Base-by-base conservation (phyloP, 2,888 invertebrate genomes). In the Hypsopygia costalis region DNA sequence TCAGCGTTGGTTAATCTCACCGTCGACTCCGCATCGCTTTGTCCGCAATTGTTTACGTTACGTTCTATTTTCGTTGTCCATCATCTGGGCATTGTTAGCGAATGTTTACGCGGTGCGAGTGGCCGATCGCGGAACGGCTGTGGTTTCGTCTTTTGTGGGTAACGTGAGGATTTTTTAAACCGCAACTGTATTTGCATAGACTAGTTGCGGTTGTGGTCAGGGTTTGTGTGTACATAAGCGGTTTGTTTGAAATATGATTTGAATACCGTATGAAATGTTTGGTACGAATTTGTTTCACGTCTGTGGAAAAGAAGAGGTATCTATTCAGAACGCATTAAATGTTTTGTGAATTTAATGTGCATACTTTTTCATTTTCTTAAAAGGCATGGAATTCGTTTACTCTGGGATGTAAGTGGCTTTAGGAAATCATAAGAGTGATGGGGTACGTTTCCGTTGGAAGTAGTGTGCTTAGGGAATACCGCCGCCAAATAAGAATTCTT, bases 11-110 rank as follows among this genome's bases (percentile, higher is more conserved):
- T 76, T 78, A 78, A 73, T 80, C 74, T 80, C 81, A 73, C 67
- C 66, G 55, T 59, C 65, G 67, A 62, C 69, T 74, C 65, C 66
- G 66, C 70, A 66, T 62, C 76, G 81, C 76, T 83, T 81, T 82
- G 85, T 82, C 79, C 81, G 79, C 67, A 55, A 67, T 55, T 83
- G 87, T 88, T 87, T 87, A 88, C 75, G 62, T 77, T 83, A 75
- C 64, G 76, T 70, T 85, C 86, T 88, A 88, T 88, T 88, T 88
- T 81, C 71, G 81, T 70, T 77, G 83, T 81, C 79, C 82, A 79
- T 86, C 86, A 85, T 86, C 85, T 86, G 82, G 83, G 62, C 86
- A 86, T 88, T 88, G 87, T 88, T 86, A 85, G 69, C 74, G 46
- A 49, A 58, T 81, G 81, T 79, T 82, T 80, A 80, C 71, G 58